phyloP scores from a whole-genome alignment of 2,113 vertebrate genomes.

The Nycticryphes semicollaris region DNA sequence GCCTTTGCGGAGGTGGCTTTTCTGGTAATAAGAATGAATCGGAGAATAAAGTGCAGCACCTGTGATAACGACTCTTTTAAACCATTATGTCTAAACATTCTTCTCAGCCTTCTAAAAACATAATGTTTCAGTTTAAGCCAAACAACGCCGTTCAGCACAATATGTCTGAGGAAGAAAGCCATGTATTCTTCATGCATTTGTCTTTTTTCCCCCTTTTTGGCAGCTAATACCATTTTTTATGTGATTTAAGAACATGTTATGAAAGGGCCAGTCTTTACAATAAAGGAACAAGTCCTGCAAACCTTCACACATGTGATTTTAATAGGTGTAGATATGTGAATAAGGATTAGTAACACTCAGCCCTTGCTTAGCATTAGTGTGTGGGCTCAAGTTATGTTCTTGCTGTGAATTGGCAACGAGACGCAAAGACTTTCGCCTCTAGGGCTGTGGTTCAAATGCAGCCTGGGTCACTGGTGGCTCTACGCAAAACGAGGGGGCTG shows the following conservation, averaged over 20 bases:
- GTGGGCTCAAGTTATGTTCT: slow-evolving; percentile 41
- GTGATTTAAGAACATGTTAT: neutral
- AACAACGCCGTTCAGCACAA: neutral
- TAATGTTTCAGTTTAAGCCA: neutral
- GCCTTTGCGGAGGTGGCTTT: slow-evolving; percentile 22
- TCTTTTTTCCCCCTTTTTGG: neutral
- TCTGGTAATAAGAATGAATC: neutral
- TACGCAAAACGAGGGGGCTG: slow-evolving; percentile 37
- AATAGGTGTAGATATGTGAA: slow-evolving; percentile 47
- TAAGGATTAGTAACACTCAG: slow-evolving; percentile 47
- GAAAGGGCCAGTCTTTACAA: neutral
- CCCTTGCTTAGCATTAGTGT: slow-evolving; percentile 30
- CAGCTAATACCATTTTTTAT: neutral
- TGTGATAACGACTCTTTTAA: slow-evolving; percentile 7
- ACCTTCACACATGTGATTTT: slow-evolving; percentile 38
- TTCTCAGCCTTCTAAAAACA: neutral
- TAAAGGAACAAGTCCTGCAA: neutral
- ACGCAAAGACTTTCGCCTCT: slow-evolving; percentile 44
- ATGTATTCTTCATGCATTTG: neutral
- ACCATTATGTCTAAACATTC: slow-evolving; percentile 4
- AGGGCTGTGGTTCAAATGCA: slow-evolving; percentile 59
- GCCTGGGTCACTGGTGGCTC: slow-evolving; percentile 40
- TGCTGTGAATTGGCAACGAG: slow-evolving; percentile 61
- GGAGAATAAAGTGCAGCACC: slow-evolving; percentile 13
- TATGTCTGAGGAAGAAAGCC: slow-evolving; percentile 15